These are phyloP conservation scores for Dorcus parallelipipedus DNA, from an alignment of 2,888 invertebrate species.

Conservation along the genomic window DNA sequence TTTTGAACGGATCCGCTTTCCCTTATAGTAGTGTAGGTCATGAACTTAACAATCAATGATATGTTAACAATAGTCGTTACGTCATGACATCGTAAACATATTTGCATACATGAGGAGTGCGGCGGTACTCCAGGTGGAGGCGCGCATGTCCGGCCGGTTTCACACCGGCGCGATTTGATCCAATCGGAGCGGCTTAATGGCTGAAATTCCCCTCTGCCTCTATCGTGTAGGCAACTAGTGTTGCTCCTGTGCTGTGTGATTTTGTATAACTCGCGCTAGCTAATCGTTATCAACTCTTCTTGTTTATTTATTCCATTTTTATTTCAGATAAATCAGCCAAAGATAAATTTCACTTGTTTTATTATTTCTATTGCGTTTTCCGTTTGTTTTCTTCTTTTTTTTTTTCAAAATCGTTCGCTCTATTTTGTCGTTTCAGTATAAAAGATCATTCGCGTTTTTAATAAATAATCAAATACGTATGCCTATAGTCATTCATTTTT, in stretches of 20 bases:
- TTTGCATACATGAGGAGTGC: conserved; percentile 42
- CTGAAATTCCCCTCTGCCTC: conserved; percentile 34
- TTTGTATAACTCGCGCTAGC: conserved; percentile 18
- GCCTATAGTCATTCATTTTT: no score
- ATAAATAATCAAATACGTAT: no score
- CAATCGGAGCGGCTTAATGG: conserved; percentile 42
- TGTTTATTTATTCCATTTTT: no score
- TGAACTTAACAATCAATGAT: conserved; percentile 50
- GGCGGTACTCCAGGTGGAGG: conserved; percentile 7
- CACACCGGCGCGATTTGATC: conserved; percentile 36
- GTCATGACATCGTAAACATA: conserved; percentile 47
- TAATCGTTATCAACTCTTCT: conserved; percentile 11
- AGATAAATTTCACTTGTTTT: no score
- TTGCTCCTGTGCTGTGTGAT: conserved; percentile 20
- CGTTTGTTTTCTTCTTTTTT: no score
- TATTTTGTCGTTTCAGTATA: no score
- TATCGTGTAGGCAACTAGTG: conserved; percentile 33
- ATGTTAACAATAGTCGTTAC: conserved; percentile 49
- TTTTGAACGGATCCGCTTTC: conserved; percentile 37
- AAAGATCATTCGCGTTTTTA: no score
- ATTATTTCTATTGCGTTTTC: no score
- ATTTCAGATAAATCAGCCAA: no score
- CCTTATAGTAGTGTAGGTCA: conserved; percentile 52
- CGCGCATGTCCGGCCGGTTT: conserved; percentile 24
- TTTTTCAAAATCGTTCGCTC: no score